Evolutionary conservation across 2,113 vertebrate genomes (phyloP).

Genomic region (Neogobius melanostomus): DNA sequence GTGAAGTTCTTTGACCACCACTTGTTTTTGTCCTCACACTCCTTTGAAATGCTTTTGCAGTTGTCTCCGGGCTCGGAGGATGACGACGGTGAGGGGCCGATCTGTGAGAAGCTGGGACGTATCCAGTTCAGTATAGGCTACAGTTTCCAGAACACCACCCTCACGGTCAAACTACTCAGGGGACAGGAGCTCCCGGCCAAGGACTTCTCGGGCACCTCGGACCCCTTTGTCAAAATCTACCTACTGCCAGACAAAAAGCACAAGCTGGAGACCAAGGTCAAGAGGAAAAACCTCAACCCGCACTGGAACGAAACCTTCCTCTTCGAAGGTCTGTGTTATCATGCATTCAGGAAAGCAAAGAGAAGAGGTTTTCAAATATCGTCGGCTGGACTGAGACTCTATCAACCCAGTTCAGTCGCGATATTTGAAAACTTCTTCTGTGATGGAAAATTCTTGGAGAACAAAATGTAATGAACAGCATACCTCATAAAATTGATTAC

Average conservation of each 20-base stretch:
- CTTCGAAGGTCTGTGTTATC: conserved; percentile 85
- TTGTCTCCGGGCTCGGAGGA: conserved; percentile 96
- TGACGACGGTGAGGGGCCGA: conserved; percentile 88
- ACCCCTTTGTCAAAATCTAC: conserved; percentile 99
- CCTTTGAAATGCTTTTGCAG: conserved; percentile 72
- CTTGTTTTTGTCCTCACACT: neutral
- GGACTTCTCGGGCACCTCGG: conserved; percentile 97
- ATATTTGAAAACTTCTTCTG: too few relatives aligned
- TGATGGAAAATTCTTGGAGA: too few relatives aligned
- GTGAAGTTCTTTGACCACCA: too few relatives aligned
- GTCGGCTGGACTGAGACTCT: too few relatives aligned
- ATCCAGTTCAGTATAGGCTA: conserved; percentile 99
- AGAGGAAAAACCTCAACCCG: conserved; percentile 97
- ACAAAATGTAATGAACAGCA: too few relatives aligned
- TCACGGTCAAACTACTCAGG: conserved; percentile 96
- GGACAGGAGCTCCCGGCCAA: conserved; percentile 97
- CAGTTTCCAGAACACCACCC: conserved; percentile 98
- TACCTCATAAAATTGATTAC: too few relatives aligned
- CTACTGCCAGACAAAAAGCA: conserved; percentile 98
- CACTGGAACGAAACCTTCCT: conserved; percentile 99
- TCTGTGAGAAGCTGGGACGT: conserved; percentile 92
- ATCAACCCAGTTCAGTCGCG: too few relatives aligned
- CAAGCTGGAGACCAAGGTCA: conserved; percentile 99
- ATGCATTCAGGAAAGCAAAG: too few relatives aligned
- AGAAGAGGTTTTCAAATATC: too few relatives aligned